Base-by-base conservation (phyloP, 2,797 vertebrate genomes). In the Anas bahamensis region DNA sequence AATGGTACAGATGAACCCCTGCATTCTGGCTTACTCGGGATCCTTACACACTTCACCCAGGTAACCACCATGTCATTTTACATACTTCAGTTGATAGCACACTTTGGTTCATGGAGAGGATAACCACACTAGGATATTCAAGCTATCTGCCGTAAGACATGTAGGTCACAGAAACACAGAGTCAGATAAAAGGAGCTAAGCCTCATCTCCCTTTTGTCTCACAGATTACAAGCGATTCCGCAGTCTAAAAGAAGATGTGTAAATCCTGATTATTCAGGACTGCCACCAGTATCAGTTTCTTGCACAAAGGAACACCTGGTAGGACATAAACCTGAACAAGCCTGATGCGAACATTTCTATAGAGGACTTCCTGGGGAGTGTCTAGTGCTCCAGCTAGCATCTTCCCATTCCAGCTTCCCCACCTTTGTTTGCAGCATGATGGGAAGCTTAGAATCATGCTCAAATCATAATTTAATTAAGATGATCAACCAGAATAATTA, bases 151-250 rank as follows among this genome's bases (percentile, higher is more conserved):
- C 65, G n/a, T 28, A 19, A 74, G 46, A 31, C 85, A 72, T 10
- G 46, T 31, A 78, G 70, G 87, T 79, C 83, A 88, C 76, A 83
- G 75, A 74, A 92, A 78, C 41, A 57, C 29, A 6, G 56, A 24
- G 56, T 60, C 83, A 88, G 59, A 78, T 59, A 78, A 75, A 83
- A 86, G 80, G 46, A 86, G 35, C 31, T 72, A 63, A 91, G 14
- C 29, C 59, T 91, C 66, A 89, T 78, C 76, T 78, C 59, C 21
- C 87, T 72, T 69, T 88, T 83, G 76, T 91, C 89, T 92, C 73
- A 72, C 28, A 71, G 75, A 86, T 92, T 71, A 89, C 57, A 86
- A 60, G 8, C 35, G 41, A 39, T 24, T 44, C 37, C 69, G 41
- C 65, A 60, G 46, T 44, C 59, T 73, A 52, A 78, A 87, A 86